Base-by-base conservation (phyloP, 2,797 vertebrate genomes). In the Dendrocincla tyrannina region DNA sequence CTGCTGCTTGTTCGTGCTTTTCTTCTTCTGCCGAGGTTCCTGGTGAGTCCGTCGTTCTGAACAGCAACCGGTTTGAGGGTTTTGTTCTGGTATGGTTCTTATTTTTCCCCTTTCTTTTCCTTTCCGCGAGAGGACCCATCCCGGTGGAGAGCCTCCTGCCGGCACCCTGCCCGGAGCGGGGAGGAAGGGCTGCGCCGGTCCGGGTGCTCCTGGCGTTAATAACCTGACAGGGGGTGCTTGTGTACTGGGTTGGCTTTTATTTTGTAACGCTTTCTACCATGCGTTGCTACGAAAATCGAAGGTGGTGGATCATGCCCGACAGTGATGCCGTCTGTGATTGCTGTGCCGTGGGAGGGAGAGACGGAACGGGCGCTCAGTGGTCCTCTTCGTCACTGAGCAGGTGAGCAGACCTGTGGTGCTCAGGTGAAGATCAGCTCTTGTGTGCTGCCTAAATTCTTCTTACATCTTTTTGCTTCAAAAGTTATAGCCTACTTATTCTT, bases 221-320 rank as follows among this genome's bases (percentile, higher is more conserved):
- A 22, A 56, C 50, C 49, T 8, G 15, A 1, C 1, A 2, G 52
- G 16, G 15, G 5, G 2, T 22, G 23, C 15, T 15, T 1, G 27
- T 8, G 0, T 8, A 1, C 24, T 27, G 6, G 37, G 1, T 4
- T 13, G 44, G 24, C 17, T 0, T 22, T 60, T 32, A 3, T 20
- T 18, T 47, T 27, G 30, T 11, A 44, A 8, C 19, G 77, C 25
- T 49, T 55, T 60, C 17, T 42, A 0, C 28, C 10, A 0, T 4
- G 11, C 5, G 8, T 7, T 37, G 2, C 58, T 11, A 1, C 5
- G 77, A 70, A 42, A 50, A 70, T 6, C 10, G 63, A 3, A 39
- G 67, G 80, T 3, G 52, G 30, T 4, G 41, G 49, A 2, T 41
- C 22, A 6, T 4, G 6, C 44, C 59, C 16, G 5, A 3, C 47